A percentile compares a stretch with the other conserved stretches of the same genome.
phyloP scores from a whole-genome alignment of 2,888 invertebrate species.

The Agrotis puta region DNA sequence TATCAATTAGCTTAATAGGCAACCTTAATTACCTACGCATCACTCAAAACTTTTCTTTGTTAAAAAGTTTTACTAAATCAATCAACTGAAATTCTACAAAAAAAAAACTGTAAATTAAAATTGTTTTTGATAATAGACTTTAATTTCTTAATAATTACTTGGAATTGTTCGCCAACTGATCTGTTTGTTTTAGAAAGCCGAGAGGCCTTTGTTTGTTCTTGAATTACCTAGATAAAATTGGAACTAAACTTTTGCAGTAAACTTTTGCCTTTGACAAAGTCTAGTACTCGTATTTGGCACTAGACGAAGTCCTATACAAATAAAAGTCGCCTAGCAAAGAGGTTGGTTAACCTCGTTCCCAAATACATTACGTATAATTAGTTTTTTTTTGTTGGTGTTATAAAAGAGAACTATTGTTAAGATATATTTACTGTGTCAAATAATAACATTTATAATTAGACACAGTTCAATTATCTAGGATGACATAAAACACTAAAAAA shows the following conservation, averaged over 20 bases:
- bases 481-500: too few relatives aligned
- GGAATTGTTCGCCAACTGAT: conserved; percentile 30
- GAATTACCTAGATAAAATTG: conserved; percentile 33
- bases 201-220: conserved; percentile 38
- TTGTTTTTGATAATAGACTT: conserved; percentile 37
- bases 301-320: conserved; percentile 33
- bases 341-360: conserved; percentile 24
- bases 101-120: conserved; percentile 22
- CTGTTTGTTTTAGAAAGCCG: conserved; percentile 38
- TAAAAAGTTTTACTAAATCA: conserved; percentile 15
- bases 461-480: too few relatives aligned
- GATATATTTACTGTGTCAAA: too few relatives aligned
- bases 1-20: not conserved
- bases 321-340: conserved; percentile 29
- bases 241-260: conserved; percentile 41
- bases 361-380: conserved; percentile 39
- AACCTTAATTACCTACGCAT: conserved; percentile 4
- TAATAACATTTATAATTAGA: too few relatives aligned
- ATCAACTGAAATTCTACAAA: conserved; percentile 17
- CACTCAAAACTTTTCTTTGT: conserved; percentile 3
- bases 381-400: conserved; percentile 18
- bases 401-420: not conserved
- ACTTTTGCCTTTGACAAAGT: conserved; percentile 49
- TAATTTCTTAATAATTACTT: conserved; percentile 52
- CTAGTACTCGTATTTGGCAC: conserved; percentile 34